Percentiles rank a stretch among this genome's conserved stretches.
Evolutionary conservation across 2,113 vertebrate species (phyloP).

Genomic region (Miniopterus natalensis): DNA sequence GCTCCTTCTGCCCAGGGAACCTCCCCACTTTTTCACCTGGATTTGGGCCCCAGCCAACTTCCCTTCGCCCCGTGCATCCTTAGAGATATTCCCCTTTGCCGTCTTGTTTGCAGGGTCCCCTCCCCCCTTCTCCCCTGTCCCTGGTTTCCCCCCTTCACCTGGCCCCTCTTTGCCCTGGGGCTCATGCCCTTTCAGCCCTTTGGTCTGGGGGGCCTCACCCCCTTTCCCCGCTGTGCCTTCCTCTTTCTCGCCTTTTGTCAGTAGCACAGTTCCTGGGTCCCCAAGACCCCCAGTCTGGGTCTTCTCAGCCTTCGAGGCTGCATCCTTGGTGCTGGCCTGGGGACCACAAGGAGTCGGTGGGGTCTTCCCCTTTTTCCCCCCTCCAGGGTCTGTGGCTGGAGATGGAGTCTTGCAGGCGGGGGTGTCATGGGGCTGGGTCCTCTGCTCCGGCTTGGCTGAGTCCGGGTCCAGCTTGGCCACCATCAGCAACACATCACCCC

Average conservation of each 20-base stretch:
- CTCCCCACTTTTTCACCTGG: conserved; percentile 59
- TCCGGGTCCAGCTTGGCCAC: conserved; percentile 64
- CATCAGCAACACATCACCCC: conserved; percentile 35
- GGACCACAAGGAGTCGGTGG: fast-evolving
- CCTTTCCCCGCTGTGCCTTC: neutral
- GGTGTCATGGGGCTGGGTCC: fast-evolving
- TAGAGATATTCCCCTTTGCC: neutral
- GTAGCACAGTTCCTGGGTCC: neutral
- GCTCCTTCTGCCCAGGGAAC: conserved; percentile 30
- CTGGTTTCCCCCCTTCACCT: neutral
- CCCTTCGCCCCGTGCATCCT: neutral
- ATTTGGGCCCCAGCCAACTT: neutral
- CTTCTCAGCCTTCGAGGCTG: fast-evolving
- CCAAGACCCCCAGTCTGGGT: neutral
- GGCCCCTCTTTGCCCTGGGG: conserved; percentile 65
- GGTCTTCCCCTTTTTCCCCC: fast-evolving
- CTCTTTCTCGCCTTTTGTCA: conserved; percentile 1
- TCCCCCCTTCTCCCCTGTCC: neutral
- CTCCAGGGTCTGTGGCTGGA: conserved; percentile 43
- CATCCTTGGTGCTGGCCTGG: neutral
- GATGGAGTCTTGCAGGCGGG: fast-evolving
- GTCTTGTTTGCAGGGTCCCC: neutral
- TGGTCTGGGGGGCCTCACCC: conserved; percentile 32
- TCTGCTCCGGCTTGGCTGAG: conserved; percentile 25
- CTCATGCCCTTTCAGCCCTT: conserved; percentile 11